phyloP scores from a whole-genome alignment of 1,140 invertebrate genomes.

The Cydia pomonella region DNA sequence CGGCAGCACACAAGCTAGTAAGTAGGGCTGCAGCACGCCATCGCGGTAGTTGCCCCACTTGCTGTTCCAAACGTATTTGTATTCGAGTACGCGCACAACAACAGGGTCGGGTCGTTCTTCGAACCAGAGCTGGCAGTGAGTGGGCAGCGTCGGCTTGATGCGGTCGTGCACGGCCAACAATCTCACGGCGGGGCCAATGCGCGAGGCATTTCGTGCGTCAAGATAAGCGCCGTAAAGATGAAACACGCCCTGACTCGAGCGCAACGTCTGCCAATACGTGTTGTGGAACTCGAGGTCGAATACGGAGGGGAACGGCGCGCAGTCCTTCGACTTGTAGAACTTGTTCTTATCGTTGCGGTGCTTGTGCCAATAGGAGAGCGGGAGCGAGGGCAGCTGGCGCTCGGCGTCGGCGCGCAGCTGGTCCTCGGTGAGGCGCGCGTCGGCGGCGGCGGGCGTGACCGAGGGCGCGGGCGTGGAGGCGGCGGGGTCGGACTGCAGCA shows the following conservation, averaged over 20 bases:
- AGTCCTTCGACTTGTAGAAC: conserved; percentile 87
- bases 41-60: conserved; percentile 98
- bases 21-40: conserved; percentile 94
- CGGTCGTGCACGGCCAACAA: conserved; percentile 95
- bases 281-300: conserved; percentile 96
- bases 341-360: conserved; percentile 87
- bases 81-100: conserved; percentile 90
- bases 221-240: conserved; percentile 95
- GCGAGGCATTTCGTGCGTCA: conserved; percentile 88
- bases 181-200: conserved; percentile 89
- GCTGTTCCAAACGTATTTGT: conserved; percentile 96
- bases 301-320: conserved; percentile 90
- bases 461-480: conserved; percentile 60
- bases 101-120: conserved; percentile 89
- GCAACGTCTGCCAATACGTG: conserved; percentile 93
- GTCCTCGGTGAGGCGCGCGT: conserved; percentile 87
- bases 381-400: conserved; percentile 88
- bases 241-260: conserved; percentile 91
- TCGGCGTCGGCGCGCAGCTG: conserved; percentile 89
- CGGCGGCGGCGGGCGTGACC: conserved; percentile 60
- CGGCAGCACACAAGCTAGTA: conserved; percentile 93
- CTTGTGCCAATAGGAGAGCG: conserved; percentile 91
- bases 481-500: conserved; percentile 69
- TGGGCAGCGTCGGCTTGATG: conserved; percentile 90
- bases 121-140: conserved; percentile 95